Evolutionary conservation across 2,888 invertebrate genomes (phyloP), one percentile per base, ranked within the genome.

Genomic region (Margaritifera margaritifera): DNA sequence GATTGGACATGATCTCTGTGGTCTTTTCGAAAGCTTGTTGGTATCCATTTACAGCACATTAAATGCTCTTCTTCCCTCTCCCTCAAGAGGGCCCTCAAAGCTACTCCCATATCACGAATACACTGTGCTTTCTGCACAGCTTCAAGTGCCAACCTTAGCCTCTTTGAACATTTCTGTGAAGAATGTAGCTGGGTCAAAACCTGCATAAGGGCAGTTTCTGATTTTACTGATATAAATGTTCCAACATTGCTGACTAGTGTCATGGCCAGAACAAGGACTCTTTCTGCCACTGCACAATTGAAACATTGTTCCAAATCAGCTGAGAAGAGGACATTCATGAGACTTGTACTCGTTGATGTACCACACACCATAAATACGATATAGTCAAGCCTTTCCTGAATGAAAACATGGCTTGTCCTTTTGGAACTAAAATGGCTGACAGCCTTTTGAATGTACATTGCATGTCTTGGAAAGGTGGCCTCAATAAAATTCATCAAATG

Each of bases 241-340:
- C 75, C 78, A 56, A 82, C 72, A 68, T 84, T 84, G 57, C 80
- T 70, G 18, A 83, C 62, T 27, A 80, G 60, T 1, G 78, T 72
- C 67, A 82, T 58, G 19, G 68, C 64, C 11, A 83, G 75, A 0
- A 83, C 65, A 11, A 85, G 51, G 8, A 75, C 62, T 51, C 85
- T 74, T 60, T 85, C 85, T n/a, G 79, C 77, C 25, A 78, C n/a
- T 15, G 63, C 68, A 52, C 66, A 75, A 19, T 59, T 61, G 1
- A 20, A 52, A 2, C 66, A 60, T 20, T 67, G 53, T 8, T 64
- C 60, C 42, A 20, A 42, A 66, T 63, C 42, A 2, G 42, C 31
- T 24, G 65, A 58, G 52, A 80, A 59, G 3, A 71, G 22, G n/a
- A 66, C 57, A 11, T 66, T 24, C 2, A 80, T 27, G 0, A 81